Conservation (phyloP, 2,888 invertebrate genomes). For the Spilarctia lutea region DNA sequence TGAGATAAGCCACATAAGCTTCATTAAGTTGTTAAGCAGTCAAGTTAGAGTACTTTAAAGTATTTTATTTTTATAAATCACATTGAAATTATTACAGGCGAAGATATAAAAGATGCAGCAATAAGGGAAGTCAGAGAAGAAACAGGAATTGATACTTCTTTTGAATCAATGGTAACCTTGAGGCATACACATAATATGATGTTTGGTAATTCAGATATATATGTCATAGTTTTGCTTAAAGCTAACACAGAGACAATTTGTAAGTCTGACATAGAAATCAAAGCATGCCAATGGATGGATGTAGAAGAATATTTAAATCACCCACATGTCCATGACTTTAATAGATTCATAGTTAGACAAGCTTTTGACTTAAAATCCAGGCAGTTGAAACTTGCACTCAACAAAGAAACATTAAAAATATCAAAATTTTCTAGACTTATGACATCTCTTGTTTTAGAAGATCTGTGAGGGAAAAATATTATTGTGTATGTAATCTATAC, state of each 20-base stretch:
- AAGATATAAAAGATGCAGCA: constrained; percentile 93
- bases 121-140: constrained; percentile 96
- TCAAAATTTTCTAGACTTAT: constrained; percentile 68
- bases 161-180: constrained; percentile 91
- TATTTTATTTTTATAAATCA: background rate
- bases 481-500: constrained; percentile 33
- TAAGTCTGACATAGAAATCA: constrained; percentile 92
- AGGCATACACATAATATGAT: constrained; percentile 92
- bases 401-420: constrained; percentile 74
- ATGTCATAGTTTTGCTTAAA: constrained; percentile 91
- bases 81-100: constrained; percentile 85
- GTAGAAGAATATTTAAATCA: constrained; percentile 90
- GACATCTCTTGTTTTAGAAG: constrained; percentile 72
- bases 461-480: constrained; percentile 51
- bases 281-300: constrained; percentile 93
- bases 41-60: no score
- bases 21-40: no score
- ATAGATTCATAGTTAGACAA: constrained; percentile 89
- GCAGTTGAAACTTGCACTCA: constrained; percentile 87
- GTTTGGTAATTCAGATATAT: constrained; percentile 95
- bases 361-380: constrained; percentile 89
- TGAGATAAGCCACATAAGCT: no score
- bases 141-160: constrained; percentile 93
- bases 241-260: constrained; percentile 88
- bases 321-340: constrained; percentile 91